Percentiles rank a stretch among this genome's conserved stretches.
Conservation (phyloP, 2,113 vertebrate species). For the Pristiophorus japonicus region DNA sequence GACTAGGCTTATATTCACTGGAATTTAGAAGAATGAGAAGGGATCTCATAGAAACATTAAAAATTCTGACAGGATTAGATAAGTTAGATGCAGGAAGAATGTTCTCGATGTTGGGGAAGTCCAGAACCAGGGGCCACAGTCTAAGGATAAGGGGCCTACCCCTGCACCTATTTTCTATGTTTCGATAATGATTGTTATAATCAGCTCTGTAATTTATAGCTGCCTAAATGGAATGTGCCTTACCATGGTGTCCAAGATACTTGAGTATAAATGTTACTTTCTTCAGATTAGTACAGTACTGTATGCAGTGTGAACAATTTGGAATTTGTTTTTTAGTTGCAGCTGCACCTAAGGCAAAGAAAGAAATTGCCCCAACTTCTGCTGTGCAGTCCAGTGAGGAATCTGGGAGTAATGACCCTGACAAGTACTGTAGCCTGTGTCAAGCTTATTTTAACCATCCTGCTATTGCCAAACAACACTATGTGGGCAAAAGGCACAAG, state of each 20-base stretch:
- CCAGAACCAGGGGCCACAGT: no score
- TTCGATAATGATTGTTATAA: slow-evolving; percentile 41
- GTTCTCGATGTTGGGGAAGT: no score
- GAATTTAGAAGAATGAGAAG: no score
- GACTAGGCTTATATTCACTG: no score
- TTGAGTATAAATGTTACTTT: slow-evolving; percentile 47
- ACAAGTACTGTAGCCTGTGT: slow-evolving; percentile 89
- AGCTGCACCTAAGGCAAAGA: slow-evolving; percentile 18
- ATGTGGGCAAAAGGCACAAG: slow-evolving; percentile 88
- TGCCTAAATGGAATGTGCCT: slow-evolving; percentile 46
- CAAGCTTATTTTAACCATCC: slow-evolving; percentile 95
- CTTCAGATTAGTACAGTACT: slow-evolving; percentile 44
- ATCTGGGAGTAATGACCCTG: slow-evolving; percentile 58
- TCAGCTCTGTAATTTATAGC: slow-evolving; percentile 48
- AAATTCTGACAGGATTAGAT: no score
- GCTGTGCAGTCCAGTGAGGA: slow-evolving; percentile 25
- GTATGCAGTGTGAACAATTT: not conserved
- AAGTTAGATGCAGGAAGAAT: no score
- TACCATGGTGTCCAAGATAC: slow-evolving; percentile 45
- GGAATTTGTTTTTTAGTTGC: slow-evolving; percentile 5
- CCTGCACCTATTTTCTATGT: no score
- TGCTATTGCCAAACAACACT: slow-evolving; percentile 91
- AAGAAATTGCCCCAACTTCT: not conserved
- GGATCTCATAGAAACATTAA: no score
- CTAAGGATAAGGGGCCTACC: no score